Percentiles rank a stretch among this genome's conserved stretches.
Conservation (phyloP, 2,113 vertebrate genomes). For the Petromus typicus region DNA sequence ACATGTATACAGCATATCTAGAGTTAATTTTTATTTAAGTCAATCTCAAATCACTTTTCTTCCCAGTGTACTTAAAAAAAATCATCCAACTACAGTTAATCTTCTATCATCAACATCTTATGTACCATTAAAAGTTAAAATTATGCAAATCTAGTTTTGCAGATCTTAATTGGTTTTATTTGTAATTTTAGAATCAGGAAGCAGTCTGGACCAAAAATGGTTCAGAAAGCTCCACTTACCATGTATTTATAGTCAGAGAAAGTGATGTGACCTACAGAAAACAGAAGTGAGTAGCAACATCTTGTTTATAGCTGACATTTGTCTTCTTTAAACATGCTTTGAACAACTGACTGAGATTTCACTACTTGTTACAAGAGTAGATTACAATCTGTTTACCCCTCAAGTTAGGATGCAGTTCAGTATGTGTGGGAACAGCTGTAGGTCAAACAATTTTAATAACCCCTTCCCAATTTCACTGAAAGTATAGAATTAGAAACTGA, state of each 20-base stretch:
- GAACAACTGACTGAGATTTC: not conserved
- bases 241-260: not conserved
- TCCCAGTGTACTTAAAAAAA: not conserved
- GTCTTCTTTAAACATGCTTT: not conserved
- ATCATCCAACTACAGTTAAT: slow-evolving; percentile 49
- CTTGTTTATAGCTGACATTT: not conserved
- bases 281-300: not conserved
- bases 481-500: not conserved
- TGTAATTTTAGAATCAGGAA: not conserved
- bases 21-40: not conserved
- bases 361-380: not conserved
- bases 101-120: slow-evolving; percentile 40
- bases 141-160: not conserved
- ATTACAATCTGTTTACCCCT: not conserved
- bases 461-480: slow-evolving; percentile 27
- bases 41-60: slow-evolving; percentile 14
- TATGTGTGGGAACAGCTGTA: not conserved
- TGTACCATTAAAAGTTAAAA: not conserved
- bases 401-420: not conserved
- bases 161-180: not conserved
- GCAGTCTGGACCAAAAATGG: not conserved
- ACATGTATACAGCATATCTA: not conserved
- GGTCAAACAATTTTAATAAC: not conserved
- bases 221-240: not conserved
- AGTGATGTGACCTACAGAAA: not conserved